A percentile compares a stretch with the other conserved stretches of the same genome.
These are phyloP conservation scores for Pangasius sanitwongsei DNA, from an alignment of 2,797 vertebrate genomes.

Conservation along the genomic window DNA sequence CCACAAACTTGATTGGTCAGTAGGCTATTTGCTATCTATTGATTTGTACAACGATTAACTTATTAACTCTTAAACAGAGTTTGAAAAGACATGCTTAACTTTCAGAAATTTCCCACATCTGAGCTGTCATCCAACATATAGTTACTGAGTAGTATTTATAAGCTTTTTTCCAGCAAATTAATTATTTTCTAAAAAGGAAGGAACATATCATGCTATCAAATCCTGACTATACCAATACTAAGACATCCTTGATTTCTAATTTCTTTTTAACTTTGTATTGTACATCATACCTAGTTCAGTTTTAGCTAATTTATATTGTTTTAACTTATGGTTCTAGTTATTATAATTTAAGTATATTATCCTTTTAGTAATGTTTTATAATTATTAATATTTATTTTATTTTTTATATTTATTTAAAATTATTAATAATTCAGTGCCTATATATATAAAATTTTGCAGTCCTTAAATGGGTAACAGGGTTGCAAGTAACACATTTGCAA, in stretches of 20 bases:
- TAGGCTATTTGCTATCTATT: background rate
- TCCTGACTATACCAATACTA: background rate
- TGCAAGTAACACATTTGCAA: no score
- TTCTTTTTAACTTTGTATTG: no score
- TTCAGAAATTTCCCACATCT: background rate
- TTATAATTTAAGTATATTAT: background rate
- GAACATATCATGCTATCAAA: background rate
- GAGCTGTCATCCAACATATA: background rate
- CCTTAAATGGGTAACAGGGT: no score
- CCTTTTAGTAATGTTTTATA: background rate
- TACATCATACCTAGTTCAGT: no score
- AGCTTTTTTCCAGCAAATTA: background rate
- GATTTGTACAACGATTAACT: background rate
- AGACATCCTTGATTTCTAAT: background rate
- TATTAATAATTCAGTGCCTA: no score
- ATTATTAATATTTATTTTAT: no score
- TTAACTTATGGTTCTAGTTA: background rate
- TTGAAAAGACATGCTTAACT: background rate
- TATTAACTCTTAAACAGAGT: background rate
- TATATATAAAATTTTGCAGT: no score
- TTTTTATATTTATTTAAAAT: no score
- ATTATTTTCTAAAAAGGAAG: background rate
- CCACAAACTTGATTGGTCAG: background rate
- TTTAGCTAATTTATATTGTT: no score
- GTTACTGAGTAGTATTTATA: background rate